A percentile compares a stretch with the other conserved stretches of the same genome.
phyloP scores from a whole-genome alignment of 2,797 vertebrate species.

The Anguilla megastoma region DNA sequence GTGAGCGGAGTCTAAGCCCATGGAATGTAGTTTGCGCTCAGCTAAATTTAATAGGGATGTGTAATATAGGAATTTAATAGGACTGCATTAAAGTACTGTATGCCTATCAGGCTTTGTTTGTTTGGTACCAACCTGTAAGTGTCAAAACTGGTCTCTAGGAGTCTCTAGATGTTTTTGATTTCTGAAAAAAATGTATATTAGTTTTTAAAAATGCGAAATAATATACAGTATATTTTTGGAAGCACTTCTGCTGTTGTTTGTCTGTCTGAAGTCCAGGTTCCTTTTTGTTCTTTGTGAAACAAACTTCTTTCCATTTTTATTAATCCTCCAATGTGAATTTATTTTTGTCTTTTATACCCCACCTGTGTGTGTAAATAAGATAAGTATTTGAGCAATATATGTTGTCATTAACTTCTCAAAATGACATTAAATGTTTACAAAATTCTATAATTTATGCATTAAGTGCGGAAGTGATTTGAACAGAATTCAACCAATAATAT shows the following conservation, averaged over 20 bases:
- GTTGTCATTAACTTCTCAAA: neutral
- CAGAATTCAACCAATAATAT: neutral
- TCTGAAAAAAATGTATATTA: constrained; percentile 39
- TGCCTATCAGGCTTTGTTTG: constrained; percentile 17
- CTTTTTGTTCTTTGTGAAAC: constrained; percentile 5
- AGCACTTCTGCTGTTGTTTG: constrained; percentile 24
- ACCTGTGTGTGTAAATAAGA: neutral
- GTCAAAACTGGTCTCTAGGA: constrained; percentile 14
- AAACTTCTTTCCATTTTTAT: neutral
- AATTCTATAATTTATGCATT: too few relatives aligned
- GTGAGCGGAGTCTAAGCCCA: neutral
- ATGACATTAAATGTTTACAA: neutral
- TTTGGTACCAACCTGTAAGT: constrained; percentile 1
- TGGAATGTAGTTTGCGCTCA: neutral
- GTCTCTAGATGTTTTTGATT: constrained; percentile 30
- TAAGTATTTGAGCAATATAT: too few relatives aligned
- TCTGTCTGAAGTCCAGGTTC: neutral
- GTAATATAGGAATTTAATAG: constrained; percentile 12
- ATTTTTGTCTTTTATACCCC: neutral
- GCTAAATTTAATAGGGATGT: constrained; percentile 1
- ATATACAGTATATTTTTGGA: constrained; percentile 50
- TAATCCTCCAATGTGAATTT: neutral
- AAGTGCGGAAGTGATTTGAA: neutral
- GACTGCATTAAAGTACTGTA: constrained; percentile 47
- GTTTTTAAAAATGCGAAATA: neutral